Base-by-base conservation (phyloP, 2,888 invertebrate species). In the Eupithecia pulchellata region DNA sequence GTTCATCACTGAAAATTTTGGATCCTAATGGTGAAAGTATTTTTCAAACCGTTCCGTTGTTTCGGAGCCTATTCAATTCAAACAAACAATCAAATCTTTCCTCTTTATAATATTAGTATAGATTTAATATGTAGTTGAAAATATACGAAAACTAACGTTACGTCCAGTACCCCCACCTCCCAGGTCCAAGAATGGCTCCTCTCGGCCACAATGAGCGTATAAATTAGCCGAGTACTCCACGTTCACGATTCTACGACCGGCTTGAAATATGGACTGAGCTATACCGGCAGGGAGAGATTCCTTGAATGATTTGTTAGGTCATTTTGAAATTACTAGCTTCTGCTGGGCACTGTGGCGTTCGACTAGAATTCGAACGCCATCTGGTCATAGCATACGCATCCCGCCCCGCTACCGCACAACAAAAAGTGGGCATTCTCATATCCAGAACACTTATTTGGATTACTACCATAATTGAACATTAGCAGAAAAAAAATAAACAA, bases 211-310 rank as follows among this genome's bases (percentile, higher is more conserved):
- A 86, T 86, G 85, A 84, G 75, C 76, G 80, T 82, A 86, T 86
- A 86, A 86, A 86, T 86, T 86, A 86, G 82, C 79, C 77, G 81
- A 75, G 73, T 71, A 73, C 79, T 83, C 81, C 82, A 84, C 81
- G 66, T 72, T 78, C 78, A 85, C 81, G 82, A 82, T 81, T 85
- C 84, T 82, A 84, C 85, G 81, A 73, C 65, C 69, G 62, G 58
- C 69, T 68, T 79, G 75, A 78, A 77, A 74, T 79, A 76, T 75
- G 71, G 57, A 5, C 42, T 17, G 47, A 64, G 65, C 68, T 68
- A 61, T 71, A 72, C 73, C 72, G 75, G 71, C 72, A 74, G 71
- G 62, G 73, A 47, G 73, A 69, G 71, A 73, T 69, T 65, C 65
- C 58, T 34, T 67, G 68, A 71, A 74, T 67, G 71, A 76, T 75